These are phyloP conservation scores for Ichneumoninae sp. DNA, from an alignment of 2,888 invertebrate species.

Conservation along the genomic window DNA sequence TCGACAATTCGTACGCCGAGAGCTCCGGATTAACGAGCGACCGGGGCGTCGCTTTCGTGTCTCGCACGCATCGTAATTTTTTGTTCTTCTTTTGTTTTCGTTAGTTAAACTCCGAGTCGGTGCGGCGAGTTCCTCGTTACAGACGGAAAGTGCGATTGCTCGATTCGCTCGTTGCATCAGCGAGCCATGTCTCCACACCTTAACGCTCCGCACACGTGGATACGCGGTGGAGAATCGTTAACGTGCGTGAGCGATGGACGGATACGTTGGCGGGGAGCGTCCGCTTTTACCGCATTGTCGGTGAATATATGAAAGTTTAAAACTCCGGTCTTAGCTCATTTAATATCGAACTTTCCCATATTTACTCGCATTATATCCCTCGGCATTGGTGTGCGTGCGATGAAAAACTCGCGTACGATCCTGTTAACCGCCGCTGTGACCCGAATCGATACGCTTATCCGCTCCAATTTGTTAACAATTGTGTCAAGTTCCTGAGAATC, in stretches of 20 bases:
- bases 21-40: conserved; percentile 43
- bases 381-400: not conserved
- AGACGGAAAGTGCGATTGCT: conserved; percentile 62
- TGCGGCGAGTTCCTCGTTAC: conserved; percentile 20
- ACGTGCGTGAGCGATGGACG: conserved; percentile 15
- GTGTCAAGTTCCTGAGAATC: conserved; percentile 36
- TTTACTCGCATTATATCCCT: conserved; percentile 5
- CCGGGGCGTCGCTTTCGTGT: conserved; percentile 53
- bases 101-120: not conserved
- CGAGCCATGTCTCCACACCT: not conserved
- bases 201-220: not conserved
- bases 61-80: conserved; percentile 36
- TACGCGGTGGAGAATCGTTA: not conserved
- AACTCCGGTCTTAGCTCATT: conserved; percentile 60
- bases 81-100: conserved; percentile 9
- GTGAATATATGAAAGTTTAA: conserved; percentile 63
- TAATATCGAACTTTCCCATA: conserved; percentile 64
- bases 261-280: not conserved
- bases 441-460: not conserved
- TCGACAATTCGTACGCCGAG: conserved; percentile 44
- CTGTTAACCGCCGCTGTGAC: not conserved
- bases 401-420: not conserved
- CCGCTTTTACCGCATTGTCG: conserved; percentile 64
- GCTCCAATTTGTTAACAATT: conserved; percentile 15
- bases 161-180: conserved; percentile 59